Percentiles rank a stretch among this genome's conserved stretches.
These are phyloP conservation scores for Musca vetustissima DNA, from an alignment of 1,140 invertebrate genomes.

Conservation along the genomic window DNA sequence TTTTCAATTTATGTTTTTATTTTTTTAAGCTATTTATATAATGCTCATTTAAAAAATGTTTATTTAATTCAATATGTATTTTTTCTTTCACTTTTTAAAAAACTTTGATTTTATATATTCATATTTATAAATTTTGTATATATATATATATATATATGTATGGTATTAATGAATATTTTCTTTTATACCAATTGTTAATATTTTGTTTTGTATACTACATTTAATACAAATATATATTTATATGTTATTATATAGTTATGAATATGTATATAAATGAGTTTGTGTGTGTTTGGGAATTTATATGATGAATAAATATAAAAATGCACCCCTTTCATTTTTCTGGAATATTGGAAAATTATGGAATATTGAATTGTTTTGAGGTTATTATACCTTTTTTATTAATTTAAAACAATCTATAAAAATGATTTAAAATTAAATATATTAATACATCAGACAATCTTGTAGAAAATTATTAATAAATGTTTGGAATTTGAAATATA, in stretches of 20 bases:
- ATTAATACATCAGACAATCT: no score
- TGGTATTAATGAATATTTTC: constrained; percentile 40
- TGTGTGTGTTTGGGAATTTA: no score
- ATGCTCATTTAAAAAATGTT: constrained; percentile 12
- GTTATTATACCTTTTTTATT: no score
- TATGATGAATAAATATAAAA: no score
- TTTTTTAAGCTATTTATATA: constrained; percentile 18
- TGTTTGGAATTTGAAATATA: no score
- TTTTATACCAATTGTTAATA: constrained; percentile 17
- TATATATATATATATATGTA: constrained; percentile 33
- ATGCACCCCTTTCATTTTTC: no score
- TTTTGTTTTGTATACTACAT: constrained; percentile 27
- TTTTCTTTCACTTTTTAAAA: neutral
- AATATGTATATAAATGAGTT: no score
- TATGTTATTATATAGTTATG: neutral
- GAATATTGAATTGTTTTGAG: no score
- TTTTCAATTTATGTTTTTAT: neutral
- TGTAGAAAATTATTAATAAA: no score
- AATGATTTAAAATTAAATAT: no score
- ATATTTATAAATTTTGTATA: constrained; percentile 28
- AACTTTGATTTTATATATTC: constrained; percentile 20
- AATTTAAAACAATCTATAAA: no score
- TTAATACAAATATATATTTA: constrained; percentile 22
- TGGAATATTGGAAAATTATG: no score
- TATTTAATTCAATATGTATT: constrained; percentile 11